Evolutionary conservation across 2,888 invertebrate species (phyloP), one percentile per base, ranked within the genome.

Genomic region (Eupithecia inturbata): DNA sequence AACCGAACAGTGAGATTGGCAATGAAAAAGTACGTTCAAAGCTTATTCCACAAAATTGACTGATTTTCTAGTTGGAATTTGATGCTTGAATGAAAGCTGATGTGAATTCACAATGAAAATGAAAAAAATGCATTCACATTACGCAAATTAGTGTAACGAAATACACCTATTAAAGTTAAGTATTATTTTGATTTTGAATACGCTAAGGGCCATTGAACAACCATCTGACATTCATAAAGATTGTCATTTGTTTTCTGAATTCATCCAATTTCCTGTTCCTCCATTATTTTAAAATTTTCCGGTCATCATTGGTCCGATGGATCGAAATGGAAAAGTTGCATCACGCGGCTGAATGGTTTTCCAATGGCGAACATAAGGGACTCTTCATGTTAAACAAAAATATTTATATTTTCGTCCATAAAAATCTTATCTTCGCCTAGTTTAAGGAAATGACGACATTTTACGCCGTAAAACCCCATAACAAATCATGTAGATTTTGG

Each of bases 131-230:
- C 80, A 69, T 81, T 82, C 82, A 82, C 80, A 82, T 82, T 81
- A 85, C 80, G 79, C 82, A 83, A 83, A 85, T 85, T 77, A 83
- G 76, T 83, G 79, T 84, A 84, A 87, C 84, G 79, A 81, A 75
- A 53, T 39, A 68, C 28, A 62, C 69, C 70, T 60, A 74, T 53
- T 70, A 72, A 74, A 70, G 70, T 57, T 74, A 45, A 67, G 71
- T 70, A 19, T 63, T 64, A 71, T 77, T 78, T 74, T 74, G 70
- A 63, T 74, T 76, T 77, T 77, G 67, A 74, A 74, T 74, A 39
- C 74, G 77, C 62, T 78, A 74, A 49, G 80, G 77, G 45, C 83
- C 89, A 88, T 89, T 89, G 84, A 86, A 80, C 87, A 87, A 84
- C 81, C 84, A 89, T 88, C 82, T 84, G 80, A 76, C 72, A 75